Percentiles rank a stretch among this genome's conserved stretches.
These are phyloP conservation scores for Scaptomyza graminum DNA, from an alignment of 1,140 invertebrate genomes.

Conservation along the genomic window DNA sequence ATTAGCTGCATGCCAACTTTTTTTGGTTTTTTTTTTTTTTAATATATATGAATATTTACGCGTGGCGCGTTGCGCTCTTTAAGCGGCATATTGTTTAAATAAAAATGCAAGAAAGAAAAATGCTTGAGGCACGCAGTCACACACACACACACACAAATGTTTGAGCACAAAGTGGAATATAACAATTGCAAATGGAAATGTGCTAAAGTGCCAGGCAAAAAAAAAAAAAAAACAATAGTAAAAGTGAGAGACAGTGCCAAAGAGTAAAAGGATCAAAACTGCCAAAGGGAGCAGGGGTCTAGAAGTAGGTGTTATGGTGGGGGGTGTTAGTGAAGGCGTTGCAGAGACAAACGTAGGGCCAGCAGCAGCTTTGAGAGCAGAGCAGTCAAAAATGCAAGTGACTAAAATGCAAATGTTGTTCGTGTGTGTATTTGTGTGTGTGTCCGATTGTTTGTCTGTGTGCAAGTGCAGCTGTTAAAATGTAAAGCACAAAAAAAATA, in stretches of 20 bases:
- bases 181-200: constrained; percentile 82
- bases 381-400: constrained; percentile 78
- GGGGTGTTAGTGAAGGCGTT: constrained; percentile 30
- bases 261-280: constrained; percentile 33
- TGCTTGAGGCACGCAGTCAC: constrained; percentile 56
- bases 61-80: constrained; percentile 56
- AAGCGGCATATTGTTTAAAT: constrained; percentile 70
- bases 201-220: constrained; percentile 71
- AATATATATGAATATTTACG: constrained; percentile 76
- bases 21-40: constrained; percentile 37
- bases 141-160: constrained; percentile 25
- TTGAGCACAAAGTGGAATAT: constrained; percentile 70
- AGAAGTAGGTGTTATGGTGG: no score
- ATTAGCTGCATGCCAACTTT: constrained; percentile 73
- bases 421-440: constrained; percentile 16
- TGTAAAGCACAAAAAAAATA: constrained; percentile 37
- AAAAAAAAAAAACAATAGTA: constrained; percentile 14
- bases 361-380: constrained; percentile 25
- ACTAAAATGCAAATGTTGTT: constrained; percentile 74
- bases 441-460: constrained; percentile 43
- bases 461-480: constrained; percentile 53
- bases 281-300: background rate
- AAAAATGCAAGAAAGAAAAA: constrained; percentile 51
- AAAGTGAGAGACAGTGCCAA: constrained; percentile 15
- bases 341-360: constrained; percentile 28